A percentile compares a stretch with the other conserved stretches of the same genome.
Evolutionary conservation across 2,113 vertebrate genomes (phyloP).

Genomic region (Austrofundulus limnaeus): DNA sequence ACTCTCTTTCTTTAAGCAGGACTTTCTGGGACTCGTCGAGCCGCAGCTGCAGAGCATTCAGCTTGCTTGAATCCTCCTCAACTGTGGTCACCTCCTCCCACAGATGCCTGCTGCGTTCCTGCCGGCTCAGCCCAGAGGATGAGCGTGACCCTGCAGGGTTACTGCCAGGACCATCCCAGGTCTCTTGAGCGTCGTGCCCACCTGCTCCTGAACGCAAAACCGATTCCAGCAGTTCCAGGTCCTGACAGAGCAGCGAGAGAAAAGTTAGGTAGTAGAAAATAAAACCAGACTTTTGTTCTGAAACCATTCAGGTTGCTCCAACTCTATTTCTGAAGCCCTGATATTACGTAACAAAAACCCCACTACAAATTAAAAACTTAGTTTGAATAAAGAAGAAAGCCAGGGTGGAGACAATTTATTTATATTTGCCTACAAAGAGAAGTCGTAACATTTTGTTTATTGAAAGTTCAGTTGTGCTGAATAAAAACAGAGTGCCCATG

Average conservation of each 20-base stretch:
- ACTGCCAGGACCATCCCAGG: slow-evolving; percentile 78
- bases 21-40: slow-evolving; percentile 97
- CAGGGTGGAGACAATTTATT: too few relatives aligned
- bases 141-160: slow-evolving; percentile 70
- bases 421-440: too few relatives aligned
- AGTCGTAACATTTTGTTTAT: too few relatives aligned
- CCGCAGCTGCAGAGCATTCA: slow-evolving; percentile 91
- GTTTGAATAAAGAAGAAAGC: too few relatives aligned
- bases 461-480: background rate
- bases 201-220: slow-evolving; percentile 75
- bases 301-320: too few relatives aligned
- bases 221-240: slow-evolving; percentile 86
- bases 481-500: background rate
- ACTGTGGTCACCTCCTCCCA: slow-evolving; percentile 85
- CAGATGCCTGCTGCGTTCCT: slow-evolving; percentile 86
- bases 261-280: background rate
- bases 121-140: slow-evolving; percentile 78
- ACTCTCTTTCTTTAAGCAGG: slow-evolving; percentile 74
- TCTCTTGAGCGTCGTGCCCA: slow-evolving; percentile 74
- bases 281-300: too few relatives aligned
- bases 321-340: too few relatives aligned
- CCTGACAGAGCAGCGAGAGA: slow-evolving; percentile 68
- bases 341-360: too few relatives aligned
- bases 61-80: slow-evolving; percentile 89
- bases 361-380: too few relatives aligned